phyloP scores from a whole-genome alignment of 2,113 vertebrate genomes.

The Hydrochoerus hydrochaeris region DNA sequence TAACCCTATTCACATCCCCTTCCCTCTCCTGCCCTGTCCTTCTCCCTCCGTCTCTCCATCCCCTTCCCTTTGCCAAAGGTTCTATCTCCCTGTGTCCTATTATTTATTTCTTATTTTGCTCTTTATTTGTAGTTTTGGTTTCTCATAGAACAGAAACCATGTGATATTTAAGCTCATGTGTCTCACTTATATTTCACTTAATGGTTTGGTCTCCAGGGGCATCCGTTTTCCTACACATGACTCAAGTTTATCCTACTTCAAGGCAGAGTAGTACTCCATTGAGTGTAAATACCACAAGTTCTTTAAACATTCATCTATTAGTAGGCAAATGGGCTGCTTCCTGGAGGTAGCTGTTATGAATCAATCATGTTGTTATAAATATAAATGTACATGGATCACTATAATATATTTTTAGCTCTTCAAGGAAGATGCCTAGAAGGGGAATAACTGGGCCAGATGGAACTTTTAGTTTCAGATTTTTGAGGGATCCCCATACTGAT shows the following conservation, averaged over 20 bases:
- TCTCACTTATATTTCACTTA: neutral
- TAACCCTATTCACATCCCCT: neutral
- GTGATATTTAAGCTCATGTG: neutral
- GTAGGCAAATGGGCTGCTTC: neutral
- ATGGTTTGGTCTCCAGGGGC: neutral
- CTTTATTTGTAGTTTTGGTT: neutral
- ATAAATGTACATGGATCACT: neutral
- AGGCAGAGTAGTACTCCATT: neutral
- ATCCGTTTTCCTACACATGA: neutral
- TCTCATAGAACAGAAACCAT: neutral
- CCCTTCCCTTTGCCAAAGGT: neutral
- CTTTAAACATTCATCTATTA: neutral
- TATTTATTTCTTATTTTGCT: neutral
- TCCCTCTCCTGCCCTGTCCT: neutral
- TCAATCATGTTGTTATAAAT: neutral
- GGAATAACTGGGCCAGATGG: neutral
- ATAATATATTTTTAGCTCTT: neutral
- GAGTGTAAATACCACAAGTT: neutral
- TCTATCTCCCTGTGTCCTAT: neutral
- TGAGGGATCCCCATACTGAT: neutral
- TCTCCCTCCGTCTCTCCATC: neutral
- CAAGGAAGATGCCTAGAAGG: neutral
- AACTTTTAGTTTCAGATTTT: neutral
- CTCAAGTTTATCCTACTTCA: neutral
- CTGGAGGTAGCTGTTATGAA: neutral